Percentiles rank a stretch among this genome's conserved stretches.
Conservation (phyloP, 2,113 vertebrate genomes). For the Acinonyx jubatus region DNA sequence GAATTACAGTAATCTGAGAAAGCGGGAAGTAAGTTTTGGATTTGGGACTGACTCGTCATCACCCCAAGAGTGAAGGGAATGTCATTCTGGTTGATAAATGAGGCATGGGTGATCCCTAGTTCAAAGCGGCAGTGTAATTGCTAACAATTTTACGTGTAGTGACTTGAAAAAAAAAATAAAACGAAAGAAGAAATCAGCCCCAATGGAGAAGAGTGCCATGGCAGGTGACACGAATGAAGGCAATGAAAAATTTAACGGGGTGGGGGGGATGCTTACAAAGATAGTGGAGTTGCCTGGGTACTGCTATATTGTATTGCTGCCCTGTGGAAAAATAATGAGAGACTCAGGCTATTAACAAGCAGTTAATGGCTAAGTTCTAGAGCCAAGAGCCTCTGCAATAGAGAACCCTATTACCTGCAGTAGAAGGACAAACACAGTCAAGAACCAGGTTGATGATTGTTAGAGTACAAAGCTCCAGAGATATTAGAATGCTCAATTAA, state of each 20-base stretch:
- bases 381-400: background rate
- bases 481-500: background rate
- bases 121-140: background rate
- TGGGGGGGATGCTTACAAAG: background rate
- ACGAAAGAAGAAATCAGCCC: background rate
- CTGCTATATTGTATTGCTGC: background rate
- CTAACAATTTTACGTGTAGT: background rate
- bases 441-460: background rate
- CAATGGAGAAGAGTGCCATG: background rate
- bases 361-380: background rate
- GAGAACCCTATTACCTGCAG: background rate
- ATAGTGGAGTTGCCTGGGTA: background rate
- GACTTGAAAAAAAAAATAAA: background rate
- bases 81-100: background rate
- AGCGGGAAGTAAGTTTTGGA: background rate
- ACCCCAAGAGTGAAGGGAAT: background rate
- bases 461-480: background rate
- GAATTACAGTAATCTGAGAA: background rate
- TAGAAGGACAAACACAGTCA: background rate
- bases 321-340: background rate
- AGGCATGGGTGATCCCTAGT: background rate
- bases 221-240: background rate
- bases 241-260: background rate
- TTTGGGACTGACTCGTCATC: background rate
- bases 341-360: background rate